Evolutionary conservation across 2,797 vertebrate genomes (phyloP).

Genomic region (Apogon talboti): DNA sequence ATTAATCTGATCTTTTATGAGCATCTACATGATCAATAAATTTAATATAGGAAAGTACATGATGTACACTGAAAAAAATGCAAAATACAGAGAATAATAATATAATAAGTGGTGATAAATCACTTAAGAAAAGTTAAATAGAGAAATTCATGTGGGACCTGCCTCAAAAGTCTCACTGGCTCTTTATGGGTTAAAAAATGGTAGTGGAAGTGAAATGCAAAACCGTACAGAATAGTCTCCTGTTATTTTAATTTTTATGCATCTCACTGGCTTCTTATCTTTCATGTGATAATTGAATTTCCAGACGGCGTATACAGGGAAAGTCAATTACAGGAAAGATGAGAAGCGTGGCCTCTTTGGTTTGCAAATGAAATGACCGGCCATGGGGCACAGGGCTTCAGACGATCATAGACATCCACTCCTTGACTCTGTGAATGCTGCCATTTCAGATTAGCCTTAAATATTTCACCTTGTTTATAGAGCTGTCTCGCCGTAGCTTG

Average conservation of each 20-base stretch:
- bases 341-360: slow-evolving; percentile 57
- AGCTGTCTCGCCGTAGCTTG: not conserved
- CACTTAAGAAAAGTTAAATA: no score
- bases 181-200: not conserved
- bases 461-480: slow-evolving; percentile 12
- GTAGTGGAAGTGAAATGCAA: slow-evolving; percentile 32
- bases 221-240: slow-evolving; percentile 17
- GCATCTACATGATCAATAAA: no score
- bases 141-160: no score
- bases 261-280: slow-evolving; percentile 45
- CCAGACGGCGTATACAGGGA: slow-evolving; percentile 53
- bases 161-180: no score
- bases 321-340: slow-evolving; percentile 60
- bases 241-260: slow-evolving; percentile 46
- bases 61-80: no score
- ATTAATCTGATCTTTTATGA: no score
- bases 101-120: no score
- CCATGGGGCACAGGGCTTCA: slow-evolving; percentile 19
- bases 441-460: slow-evolving; percentile 26
- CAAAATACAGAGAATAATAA: no score
- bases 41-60: no score
- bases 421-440: slow-evolving; percentile 20
- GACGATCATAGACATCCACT: slow-evolving; percentile 36
- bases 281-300: slow-evolving; percentile 65
- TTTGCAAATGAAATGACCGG: slow-evolving; percentile 48